A percentile compares a stretch with the other conserved stretches of the same genome.
Conservation (phyloP, 2,888 invertebrate species). For the Drosophila tanythrix region DNA sequence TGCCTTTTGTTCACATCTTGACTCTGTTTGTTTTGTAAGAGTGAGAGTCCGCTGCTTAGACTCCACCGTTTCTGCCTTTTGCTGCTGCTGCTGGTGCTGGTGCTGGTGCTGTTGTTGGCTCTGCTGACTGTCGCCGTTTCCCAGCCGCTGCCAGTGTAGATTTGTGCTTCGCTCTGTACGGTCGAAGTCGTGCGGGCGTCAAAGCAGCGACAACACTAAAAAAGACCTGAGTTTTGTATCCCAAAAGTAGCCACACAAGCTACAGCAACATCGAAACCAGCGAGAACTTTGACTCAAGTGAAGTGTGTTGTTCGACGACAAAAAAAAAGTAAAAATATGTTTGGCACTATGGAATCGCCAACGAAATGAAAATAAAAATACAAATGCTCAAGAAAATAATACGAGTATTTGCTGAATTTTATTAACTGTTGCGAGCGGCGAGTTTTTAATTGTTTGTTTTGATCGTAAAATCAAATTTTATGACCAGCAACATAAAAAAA, state of each 20-base stretch:
- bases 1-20: constrained; percentile 72
- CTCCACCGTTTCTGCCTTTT: constrained; percentile 61
- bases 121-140: constrained; percentile 56
- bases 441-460: constrained; percentile 84
- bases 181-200: constrained; percentile 82
- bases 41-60: constrained; percentile 59
- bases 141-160: constrained; percentile 84
- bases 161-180: constrained; percentile 84
- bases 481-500: constrained; percentile 74
- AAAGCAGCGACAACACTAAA: constrained; percentile 37
- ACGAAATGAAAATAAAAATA: constrained; percentile 11
- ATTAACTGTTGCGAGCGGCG: constrained; percentile 76
- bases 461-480: constrained; percentile 84
- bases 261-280: constrained; percentile 31
- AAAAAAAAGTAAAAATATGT: constrained; percentile 9
- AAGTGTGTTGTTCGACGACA: constrained; percentile 37
- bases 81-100: constrained; percentile 51
- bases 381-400: constrained; percentile 1
- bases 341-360: constrained; percentile 1
- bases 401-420: constrained; percentile 55
- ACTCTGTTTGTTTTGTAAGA: constrained; percentile 50
- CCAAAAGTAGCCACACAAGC: constrained; percentile 41
- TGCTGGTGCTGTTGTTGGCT: constrained; percentile 52
- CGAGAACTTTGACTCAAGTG: constrained; percentile 50
- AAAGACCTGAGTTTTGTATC: constrained; percentile 28